Evolutionary conservation across 2,797 vertebrate genomes (phyloP).

Genomic region (Argya squamiceps): DNA sequence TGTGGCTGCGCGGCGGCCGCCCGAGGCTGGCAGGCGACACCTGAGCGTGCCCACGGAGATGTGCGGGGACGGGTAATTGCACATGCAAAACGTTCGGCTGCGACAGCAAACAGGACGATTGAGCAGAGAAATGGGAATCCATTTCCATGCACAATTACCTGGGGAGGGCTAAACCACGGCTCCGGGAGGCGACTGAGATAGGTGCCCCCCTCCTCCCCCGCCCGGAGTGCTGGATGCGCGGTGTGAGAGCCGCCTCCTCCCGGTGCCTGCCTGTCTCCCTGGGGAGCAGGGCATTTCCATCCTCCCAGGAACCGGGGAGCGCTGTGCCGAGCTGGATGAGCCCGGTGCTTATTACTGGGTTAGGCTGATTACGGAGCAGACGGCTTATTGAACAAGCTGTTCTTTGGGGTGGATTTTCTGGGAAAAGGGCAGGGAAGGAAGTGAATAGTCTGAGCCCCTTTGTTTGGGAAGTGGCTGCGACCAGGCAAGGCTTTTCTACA

Average conservation of each 20-base stretch:
- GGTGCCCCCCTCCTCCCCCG: background rate
- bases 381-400: background rate
- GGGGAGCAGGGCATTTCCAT: background rate
- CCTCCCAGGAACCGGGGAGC: rapidly evolving
- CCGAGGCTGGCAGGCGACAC: background rate
- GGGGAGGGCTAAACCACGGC: background rate
- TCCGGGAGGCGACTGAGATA: background rate
- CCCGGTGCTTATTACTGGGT: background rate
- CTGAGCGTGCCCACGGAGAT: background rate
- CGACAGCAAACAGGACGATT: conserved; percentile 31
- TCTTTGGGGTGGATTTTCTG: background rate
- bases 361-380: background rate
- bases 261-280: background rate
- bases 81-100: conserved; percentile 1
- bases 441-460: background rate
- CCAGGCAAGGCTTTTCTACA: background rate
- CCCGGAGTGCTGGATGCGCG: background rate
- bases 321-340: background rate
- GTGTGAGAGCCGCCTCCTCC: background rate
- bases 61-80: background rate
- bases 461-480: background rate
- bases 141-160: conserved; percentile 31
- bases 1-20: background rate
- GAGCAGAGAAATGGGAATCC: conserved; percentile 42
- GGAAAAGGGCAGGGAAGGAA: background rate